Evolutionary conservation across 2,113 vertebrate genomes (phyloP).

Genomic region (Lonchura striata): DNA sequence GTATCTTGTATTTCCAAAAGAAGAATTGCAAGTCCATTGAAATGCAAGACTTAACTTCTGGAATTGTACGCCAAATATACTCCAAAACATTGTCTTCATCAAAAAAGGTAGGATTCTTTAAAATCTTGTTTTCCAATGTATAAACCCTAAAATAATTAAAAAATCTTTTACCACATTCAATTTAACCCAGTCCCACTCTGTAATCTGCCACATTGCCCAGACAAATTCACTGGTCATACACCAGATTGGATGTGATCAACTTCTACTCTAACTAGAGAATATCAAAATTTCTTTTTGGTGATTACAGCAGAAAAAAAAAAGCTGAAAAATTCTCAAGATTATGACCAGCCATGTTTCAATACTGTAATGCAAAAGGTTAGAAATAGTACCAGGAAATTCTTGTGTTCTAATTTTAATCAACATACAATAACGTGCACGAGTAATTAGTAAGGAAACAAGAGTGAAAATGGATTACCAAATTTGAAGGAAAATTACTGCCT

Average conservation of each 20-base stretch:
- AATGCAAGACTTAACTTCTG: not conserved
- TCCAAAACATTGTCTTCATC: not conserved
- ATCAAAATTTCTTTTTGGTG: not conserved
- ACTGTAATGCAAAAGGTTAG: not conserved
- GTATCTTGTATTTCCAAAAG: not conserved
- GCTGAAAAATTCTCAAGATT: not conserved
- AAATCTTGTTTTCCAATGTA: not conserved
- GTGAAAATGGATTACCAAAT: conserved; percentile 1
- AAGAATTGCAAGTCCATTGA: not conserved
- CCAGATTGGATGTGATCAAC: not conserved
- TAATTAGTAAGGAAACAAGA: conserved; percentile 24
- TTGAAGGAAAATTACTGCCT: conserved; percentile 2
- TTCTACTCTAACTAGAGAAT: not conserved
- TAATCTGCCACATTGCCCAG: not conserved
- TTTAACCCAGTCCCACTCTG: not conserved
- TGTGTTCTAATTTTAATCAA: not conserved
- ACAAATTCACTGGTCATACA: not conserved
- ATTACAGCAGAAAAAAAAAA: not conserved
- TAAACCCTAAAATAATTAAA: not conserved
- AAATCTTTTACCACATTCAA: not conserved
- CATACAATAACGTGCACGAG: not conserved
- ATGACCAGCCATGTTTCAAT: not conserved
- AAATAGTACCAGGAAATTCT: not conserved
- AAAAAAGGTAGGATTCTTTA: not conserved
- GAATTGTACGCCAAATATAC: not conserved